Evolutionary conservation across 1,140 invertebrate species (phyloP).

Genomic region (Drosophila takahashii): DNA sequence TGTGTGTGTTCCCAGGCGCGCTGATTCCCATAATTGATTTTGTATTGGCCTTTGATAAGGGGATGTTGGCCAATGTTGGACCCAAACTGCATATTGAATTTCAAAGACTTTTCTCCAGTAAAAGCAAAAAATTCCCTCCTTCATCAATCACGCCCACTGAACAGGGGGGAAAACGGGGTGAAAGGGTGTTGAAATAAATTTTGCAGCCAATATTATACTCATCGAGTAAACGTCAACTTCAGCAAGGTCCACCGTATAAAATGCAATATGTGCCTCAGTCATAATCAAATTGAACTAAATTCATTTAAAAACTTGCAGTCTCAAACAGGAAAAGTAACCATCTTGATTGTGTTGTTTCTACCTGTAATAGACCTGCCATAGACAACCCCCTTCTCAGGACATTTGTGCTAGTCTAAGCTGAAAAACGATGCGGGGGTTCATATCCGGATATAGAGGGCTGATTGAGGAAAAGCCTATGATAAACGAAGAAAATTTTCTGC

Average conservation of each 20-base stretch:
- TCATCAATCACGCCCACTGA: slow-evolving; percentile 47
- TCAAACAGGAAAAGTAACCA: slow-evolving; percentile 35
- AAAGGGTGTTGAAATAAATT: slow-evolving; percentile 25
- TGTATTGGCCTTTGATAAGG: slow-evolving; percentile 69
- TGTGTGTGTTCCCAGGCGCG: slow-evolving; percentile 51
- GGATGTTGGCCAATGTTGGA: slow-evolving; percentile 28
- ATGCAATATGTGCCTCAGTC: slow-evolving; percentile 44
- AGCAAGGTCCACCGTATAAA: slow-evolving; percentile 11
- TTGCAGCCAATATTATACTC: slow-evolving; percentile 45
- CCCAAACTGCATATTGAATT: slow-evolving; percentile 71
- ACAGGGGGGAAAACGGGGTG: neutral
- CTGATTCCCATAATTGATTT: slow-evolving; percentile 84
- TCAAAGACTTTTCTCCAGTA: slow-evolving; percentile 62
- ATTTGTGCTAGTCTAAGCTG: slow-evolving; percentile 20
- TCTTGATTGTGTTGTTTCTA: slow-evolving; percentile 38
- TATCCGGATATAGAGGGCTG: slow-evolving; percentile 1
- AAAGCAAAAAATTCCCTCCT: slow-evolving; percentile 19
- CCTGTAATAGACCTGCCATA: slow-evolving; percentile 68
- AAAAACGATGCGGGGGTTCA: slow-evolving; percentile 11
- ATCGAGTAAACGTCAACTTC: slow-evolving; percentile 53
- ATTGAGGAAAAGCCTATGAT: neutral
- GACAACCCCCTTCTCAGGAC: slow-evolving; percentile 19
- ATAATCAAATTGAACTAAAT: slow-evolving; percentile 71
- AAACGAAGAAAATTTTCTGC: no score
- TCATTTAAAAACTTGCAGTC: slow-evolving; percentile 66